Evolutionary conservation across 2,113 vertebrate genomes (phyloP).

Genomic region (Phaethon lepturus): DNA sequence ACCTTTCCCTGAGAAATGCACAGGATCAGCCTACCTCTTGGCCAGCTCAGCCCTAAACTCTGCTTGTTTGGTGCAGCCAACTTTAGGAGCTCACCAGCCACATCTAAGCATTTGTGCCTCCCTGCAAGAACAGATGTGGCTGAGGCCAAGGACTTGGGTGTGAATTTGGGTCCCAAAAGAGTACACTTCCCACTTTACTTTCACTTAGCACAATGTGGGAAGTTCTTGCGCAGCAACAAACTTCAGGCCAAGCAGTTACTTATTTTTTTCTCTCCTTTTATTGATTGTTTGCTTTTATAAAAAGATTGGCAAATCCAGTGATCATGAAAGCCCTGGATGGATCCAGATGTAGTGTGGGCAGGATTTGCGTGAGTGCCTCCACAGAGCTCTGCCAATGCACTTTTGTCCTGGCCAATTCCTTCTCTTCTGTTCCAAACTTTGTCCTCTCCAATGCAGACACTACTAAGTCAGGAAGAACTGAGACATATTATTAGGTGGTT

Average conservation of each 20-base stretch:
- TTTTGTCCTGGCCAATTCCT: slow-evolving; percentile 32
- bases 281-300: slow-evolving; percentile 44
- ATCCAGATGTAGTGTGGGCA: slow-evolving; percentile 16
- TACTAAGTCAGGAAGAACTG: slow-evolving; percentile 37
- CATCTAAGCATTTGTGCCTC: not conserved
- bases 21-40: not conserved
- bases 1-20: not conserved
- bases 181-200: not conserved
- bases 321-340: not conserved
- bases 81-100: not conserved
- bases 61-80: not conserved
- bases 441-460: slow-evolving; percentile 20
- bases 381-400: slow-evolving; percentile 29
- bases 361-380: slow-evolving; percentile 4
- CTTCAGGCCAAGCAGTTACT: slow-evolving; percentile 8
- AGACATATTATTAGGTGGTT: slow-evolving; percentile 56
- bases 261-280: not conserved
- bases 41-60: not conserved
- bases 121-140: not conserved
- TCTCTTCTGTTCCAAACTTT: slow-evolving; percentile 3
- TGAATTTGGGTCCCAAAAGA: not conserved
- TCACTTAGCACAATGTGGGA: not conserved
- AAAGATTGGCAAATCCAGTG: not conserved
- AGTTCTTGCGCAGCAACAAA: not conserved
- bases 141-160: not conserved